Conservation (phyloP, 2,113 vertebrate species). For the Leiothrix lutea region DNA sequence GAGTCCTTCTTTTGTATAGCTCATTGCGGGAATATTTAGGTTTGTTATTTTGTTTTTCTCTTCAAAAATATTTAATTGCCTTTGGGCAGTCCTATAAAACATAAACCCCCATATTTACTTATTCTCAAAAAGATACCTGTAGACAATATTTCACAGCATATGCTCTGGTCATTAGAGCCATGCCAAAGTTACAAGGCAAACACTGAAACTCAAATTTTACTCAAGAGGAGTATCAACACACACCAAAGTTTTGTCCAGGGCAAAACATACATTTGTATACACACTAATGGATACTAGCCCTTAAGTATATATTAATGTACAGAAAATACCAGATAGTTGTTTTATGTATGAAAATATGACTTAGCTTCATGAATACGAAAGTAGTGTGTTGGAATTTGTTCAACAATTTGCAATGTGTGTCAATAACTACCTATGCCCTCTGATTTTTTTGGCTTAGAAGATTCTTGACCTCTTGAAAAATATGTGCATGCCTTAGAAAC, state of each 20-base stretch:
- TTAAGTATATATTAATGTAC: background rate
- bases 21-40: constrained; percentile 74
- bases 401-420: background rate
- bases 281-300: background rate
- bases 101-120: background rate
- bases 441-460: background rate
- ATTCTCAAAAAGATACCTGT: background rate
- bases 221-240: background rate
- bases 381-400: background rate
- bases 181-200: background rate
- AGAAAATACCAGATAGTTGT: background rate
- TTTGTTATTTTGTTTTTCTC: constrained; percentile 62
- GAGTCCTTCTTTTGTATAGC: constrained; percentile 57
- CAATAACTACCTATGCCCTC: background rate
- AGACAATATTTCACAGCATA: background rate
- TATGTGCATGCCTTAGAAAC: background rate
- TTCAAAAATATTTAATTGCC: constrained; percentile 57
- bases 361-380: background rate
- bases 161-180: background rate
- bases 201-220: background rate
- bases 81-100: constrained; percentile 36
- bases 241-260: background rate
- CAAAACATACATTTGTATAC: background rate
- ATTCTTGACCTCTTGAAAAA: background rate
- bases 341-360: background rate